phyloP scores from a whole-genome alignment of 2,888 invertebrate genomes.

The Papilio elwesi region DNA sequence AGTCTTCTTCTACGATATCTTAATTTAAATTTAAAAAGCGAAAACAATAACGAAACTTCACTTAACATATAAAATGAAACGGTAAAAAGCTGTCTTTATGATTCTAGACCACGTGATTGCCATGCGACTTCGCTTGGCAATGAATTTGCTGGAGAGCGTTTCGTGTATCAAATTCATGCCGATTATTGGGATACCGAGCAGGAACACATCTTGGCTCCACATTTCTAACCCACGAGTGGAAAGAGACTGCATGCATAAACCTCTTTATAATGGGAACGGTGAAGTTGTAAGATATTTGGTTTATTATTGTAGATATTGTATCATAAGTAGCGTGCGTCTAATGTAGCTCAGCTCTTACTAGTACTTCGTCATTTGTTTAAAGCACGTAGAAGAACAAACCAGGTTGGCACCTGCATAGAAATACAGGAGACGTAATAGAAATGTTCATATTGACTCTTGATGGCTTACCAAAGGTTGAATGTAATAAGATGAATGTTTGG shows the following conservation, averaged over 20 bases:
- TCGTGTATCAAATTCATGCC: constrained; percentile 63
- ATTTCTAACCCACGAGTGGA: constrained; percentile 57
- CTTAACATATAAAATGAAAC: too few species aligned
- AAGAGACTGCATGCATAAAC: constrained; percentile 61
- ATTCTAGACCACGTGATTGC: constrained; percentile 54
- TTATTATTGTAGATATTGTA: neutral
- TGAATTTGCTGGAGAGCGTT: constrained; percentile 54
- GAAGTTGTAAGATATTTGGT: constrained; percentile 58
- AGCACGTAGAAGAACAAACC: too few species aligned
- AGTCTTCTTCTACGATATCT: too few species aligned
- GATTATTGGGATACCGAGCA: constrained; percentile 33
- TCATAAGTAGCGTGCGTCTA: neutral
- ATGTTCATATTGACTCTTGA: too few species aligned
- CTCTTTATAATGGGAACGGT: constrained; percentile 43
- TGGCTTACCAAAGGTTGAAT: too few species aligned
- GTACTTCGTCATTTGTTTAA: too few species aligned
- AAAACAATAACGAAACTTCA: too few species aligned
- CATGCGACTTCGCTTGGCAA: constrained; percentile 51
- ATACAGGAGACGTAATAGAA: too few species aligned
- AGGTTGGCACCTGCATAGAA: too few species aligned
- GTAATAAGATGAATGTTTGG: too few species aligned
- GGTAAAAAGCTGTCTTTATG: neutral
- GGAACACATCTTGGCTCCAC: constrained; percentile 54
- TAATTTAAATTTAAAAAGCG: too few species aligned
- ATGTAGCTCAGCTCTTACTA: too few species aligned